Conservation (phyloP, 2,113 vertebrate genomes). For the Grammomys dolichurus region DNA sequence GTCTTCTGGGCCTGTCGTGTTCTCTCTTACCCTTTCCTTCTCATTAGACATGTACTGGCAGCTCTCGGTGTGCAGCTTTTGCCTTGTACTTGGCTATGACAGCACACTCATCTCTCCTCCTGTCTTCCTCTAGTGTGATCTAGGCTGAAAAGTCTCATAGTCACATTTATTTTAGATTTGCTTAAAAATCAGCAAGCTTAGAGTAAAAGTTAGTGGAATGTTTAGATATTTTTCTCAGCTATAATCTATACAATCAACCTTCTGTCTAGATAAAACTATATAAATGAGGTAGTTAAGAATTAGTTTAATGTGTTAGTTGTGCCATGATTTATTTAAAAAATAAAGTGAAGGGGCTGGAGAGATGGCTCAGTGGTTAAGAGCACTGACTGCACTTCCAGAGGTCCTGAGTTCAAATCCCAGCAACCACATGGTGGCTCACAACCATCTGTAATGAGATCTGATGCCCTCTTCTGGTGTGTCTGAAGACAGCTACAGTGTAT, state of each 20-base stretch:
- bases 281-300: slow-evolving; percentile 8
- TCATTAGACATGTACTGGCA: neutral
- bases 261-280: neutral
- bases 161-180: neutral
- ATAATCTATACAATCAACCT: neutral
- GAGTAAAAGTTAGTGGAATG: neutral
- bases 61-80: neutral
- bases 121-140: neutral
- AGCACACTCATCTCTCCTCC: neutral
- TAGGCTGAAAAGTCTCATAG: neutral
- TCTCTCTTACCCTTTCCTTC: neutral
- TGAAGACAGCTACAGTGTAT: too few relatives aligned
- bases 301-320: slow-evolving; percentile 29
- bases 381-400: too few relatives aligned
- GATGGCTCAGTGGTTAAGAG: too few relatives aligned
- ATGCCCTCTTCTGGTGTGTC: too few relatives aligned
- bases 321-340: slow-evolving; percentile 40
- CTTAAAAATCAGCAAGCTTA: neutral
- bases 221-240: slow-evolving; percentile 26
- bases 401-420: too few relatives aligned
- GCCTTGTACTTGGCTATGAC: neutral
- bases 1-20: neutral
- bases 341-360: too few relatives aligned
- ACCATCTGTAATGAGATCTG: too few relatives aligned
- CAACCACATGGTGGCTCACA: too few relatives aligned